phyloP scores from a whole-genome alignment of 2,888 invertebrate genomes.

The Noctua pronuba region DNA sequence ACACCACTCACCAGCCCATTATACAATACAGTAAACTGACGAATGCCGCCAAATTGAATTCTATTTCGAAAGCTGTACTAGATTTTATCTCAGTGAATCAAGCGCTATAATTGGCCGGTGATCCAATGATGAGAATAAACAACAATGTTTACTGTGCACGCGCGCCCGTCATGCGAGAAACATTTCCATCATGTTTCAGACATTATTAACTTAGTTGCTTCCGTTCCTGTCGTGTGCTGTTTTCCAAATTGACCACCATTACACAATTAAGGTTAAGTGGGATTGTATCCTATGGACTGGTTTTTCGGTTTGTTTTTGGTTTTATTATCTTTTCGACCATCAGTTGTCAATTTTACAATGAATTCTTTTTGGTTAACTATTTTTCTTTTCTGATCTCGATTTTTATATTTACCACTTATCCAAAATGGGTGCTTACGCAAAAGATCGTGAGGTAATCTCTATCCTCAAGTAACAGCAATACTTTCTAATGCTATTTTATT shows the following conservation, averaged over 20 bases:
- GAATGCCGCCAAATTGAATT: slow-evolving; percentile 26
- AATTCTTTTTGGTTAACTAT: not conserved
- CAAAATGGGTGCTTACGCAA: slow-evolving; percentile 63
- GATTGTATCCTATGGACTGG: slow-evolving; percentile 55
- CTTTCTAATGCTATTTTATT: slow-evolving; percentile 86
- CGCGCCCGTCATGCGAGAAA: slow-evolving; percentile 76
- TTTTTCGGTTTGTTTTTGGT: slow-evolving; percentile 43
- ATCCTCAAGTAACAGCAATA: slow-evolving; percentile 69
- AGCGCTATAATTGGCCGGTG: slow-evolving; percentile 63
- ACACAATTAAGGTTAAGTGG: slow-evolving; percentile 70
- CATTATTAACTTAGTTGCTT: slow-evolving; percentile 76
- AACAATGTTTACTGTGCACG: slow-evolving; percentile 64
- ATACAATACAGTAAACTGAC: not conserved
- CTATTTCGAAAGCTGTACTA: slow-evolving; percentile 39
- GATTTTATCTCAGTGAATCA: slow-evolving; percentile 58
- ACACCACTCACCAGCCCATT: too few relatives aligned
- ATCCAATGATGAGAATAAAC: slow-evolving; percentile 67
- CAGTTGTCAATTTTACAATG: not conserved
- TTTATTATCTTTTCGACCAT: slow-evolving; percentile 37
- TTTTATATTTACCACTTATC: slow-evolving; percentile 59
- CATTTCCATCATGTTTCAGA: slow-evolving; percentile 77
- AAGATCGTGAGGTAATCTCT: slow-evolving; percentile 64
- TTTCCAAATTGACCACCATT: slow-evolving; percentile 69
- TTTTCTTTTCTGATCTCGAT: slow-evolving; percentile 12
- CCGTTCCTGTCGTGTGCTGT: slow-evolving; percentile 69